These are phyloP conservation scores for Sesia bembeciformis DNA, from an alignment of 2,888 invertebrate species.

Conservation along the genomic window DNA sequence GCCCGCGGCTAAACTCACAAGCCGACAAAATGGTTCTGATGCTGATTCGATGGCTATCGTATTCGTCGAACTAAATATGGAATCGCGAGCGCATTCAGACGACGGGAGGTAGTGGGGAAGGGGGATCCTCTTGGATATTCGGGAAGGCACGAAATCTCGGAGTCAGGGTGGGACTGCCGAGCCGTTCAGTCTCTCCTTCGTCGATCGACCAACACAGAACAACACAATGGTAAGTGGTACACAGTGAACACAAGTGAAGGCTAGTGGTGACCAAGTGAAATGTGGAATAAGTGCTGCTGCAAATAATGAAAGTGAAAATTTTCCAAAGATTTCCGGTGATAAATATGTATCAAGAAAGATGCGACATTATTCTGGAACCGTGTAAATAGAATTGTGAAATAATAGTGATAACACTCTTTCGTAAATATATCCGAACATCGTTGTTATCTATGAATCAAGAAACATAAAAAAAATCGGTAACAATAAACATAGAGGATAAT, in stretches of 20 bases:
- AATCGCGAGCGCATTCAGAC: constrained; percentile 32
- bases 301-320: not conserved
- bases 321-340: not conserved
- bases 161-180: constrained; percentile 72
- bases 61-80: constrained; percentile 69
- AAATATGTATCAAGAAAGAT: not conserved
- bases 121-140: constrained; percentile 34
- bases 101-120: constrained; percentile 23
- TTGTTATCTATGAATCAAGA: too few species aligned
- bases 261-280: constrained; percentile 25
- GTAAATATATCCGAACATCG: too few species aligned
- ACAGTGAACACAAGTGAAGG: constrained; percentile 10
- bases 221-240: constrained; percentile 65
- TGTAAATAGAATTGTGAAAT: too few species aligned
- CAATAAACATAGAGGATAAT: too few species aligned
- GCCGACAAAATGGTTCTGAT: constrained; percentile 45
- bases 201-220: constrained; percentile 60
- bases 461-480: too few species aligned
- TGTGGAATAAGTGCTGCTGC: not conserved
- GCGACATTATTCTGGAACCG: too few species aligned
- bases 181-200: constrained; percentile 68
- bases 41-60: constrained; percentile 39
- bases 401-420: too few species aligned
- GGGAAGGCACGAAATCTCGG: constrained; percentile 45
- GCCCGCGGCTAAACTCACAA: constrained; percentile 33